A percentile compares a stretch with the other conserved stretches of the same genome.
These are phyloP conservation scores for Yponomeuta sedellus DNA, from an alignment of 2,888 invertebrate genomes.

Conservation along the genomic window DNA sequence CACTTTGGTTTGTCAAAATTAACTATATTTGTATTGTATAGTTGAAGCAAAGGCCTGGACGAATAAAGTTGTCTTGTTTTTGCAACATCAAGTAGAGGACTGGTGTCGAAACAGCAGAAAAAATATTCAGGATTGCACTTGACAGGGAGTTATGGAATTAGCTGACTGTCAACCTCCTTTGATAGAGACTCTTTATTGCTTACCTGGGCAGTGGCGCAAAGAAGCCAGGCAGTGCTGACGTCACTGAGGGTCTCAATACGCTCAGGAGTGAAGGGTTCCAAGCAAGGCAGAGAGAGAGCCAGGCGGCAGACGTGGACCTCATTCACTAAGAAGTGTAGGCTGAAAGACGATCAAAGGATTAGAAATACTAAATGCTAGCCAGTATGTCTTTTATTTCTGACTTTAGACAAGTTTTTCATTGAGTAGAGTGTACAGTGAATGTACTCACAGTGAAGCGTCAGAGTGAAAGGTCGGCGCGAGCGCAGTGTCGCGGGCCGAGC, in stretches of 20 bases:
- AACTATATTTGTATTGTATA: no score
- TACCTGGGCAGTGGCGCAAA: slow-evolving; percentile 86
- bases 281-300: slow-evolving; percentile 88
- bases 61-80: not conserved
- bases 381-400: no score
- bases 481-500: slow-evolving; percentile 79
- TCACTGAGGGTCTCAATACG: slow-evolving; percentile 88
- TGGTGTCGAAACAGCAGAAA: no score
- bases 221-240: slow-evolving; percentile 88
- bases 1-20: not conserved
- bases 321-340: slow-evolving; percentile 86
- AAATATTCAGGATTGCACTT: no score
- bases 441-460: slow-evolving; percentile 76
- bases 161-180: no score
- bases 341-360: slow-evolving; percentile 40
- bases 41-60: not conserved
- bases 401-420: no score
- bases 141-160: no score
- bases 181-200: no score
- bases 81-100: no score
- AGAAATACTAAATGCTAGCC: no score
- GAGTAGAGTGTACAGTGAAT: not conserved
- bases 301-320: slow-evolving; percentile 90
- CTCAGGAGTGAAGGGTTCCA: slow-evolving; percentile 91
- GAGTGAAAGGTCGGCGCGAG: slow-evolving; percentile 83